A percentile compares a stretch with the other conserved stretches of the same genome.
These are phyloP conservation scores for Dendrocopos noguchii DNA, from an alignment of 2,113 vertebrate species.

Conservation along the genomic window DNA sequence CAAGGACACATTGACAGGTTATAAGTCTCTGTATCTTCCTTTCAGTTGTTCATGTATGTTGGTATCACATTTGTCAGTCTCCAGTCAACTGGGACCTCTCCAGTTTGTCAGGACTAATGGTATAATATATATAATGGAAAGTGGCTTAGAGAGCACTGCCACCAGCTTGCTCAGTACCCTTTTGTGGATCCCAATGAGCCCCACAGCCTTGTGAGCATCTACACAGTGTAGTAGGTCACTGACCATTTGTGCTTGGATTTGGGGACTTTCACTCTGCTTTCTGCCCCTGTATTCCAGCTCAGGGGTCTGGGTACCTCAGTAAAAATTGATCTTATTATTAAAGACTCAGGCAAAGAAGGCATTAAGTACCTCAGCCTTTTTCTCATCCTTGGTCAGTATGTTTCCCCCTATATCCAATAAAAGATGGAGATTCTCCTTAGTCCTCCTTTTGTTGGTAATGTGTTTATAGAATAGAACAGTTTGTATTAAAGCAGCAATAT, in stretches of 20 bases:
- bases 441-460: background rate
- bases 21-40: background rate
- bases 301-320: too few relatives aligned
- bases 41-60: background rate
- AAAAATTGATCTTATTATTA: too few relatives aligned
- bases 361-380: too few relatives aligned
- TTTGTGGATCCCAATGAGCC: background rate
- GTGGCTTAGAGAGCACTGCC: background rate
- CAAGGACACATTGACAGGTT: background rate
- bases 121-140: too few relatives aligned
- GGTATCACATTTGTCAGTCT: too few relatives aligned
- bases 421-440: too few relatives aligned
- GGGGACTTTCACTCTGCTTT: background rate
- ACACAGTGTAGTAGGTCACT: background rate
- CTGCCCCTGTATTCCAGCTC: too few relatives aligned
- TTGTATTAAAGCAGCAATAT: background rate
- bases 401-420: too few relatives aligned
- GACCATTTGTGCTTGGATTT: background rate
- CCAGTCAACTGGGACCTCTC: background rate
- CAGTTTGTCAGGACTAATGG: background rate
- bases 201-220: background rate
- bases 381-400: too few relatives aligned
- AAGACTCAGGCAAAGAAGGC: too few relatives aligned
- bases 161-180: background rate
- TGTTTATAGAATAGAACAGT: background rate